These are phyloP conservation scores for Adelosebastes latens DNA, from an alignment of 2,797 vertebrate genomes.

Conservation along the genomic window DNA sequence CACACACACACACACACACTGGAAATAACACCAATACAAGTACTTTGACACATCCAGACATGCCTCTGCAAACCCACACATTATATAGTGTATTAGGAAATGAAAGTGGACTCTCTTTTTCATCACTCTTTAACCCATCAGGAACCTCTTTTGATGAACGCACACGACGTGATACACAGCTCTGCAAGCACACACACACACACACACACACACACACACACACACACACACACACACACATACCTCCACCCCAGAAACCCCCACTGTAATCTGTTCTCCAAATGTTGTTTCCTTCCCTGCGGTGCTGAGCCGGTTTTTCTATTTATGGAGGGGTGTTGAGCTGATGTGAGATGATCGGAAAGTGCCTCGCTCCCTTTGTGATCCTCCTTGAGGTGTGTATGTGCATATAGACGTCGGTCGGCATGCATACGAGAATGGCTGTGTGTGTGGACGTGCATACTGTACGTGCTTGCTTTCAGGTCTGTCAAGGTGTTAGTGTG, in stretches of 20 bases:
- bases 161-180: neutral
- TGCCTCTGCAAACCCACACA: neutral
- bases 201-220: neutral
- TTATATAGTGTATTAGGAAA: conserved; percentile 6
- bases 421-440: conserved; percentile 12
- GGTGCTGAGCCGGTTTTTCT: conserved; percentile 74
- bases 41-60: conserved; percentile 31
- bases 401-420: neutral
- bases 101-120: conserved; percentile 12
- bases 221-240: neutral
- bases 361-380: conserved; percentile 59
- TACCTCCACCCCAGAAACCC: conserved; percentile 25
- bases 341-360: conserved; percentile 77
- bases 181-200: neutral
- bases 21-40: conserved; percentile 30
- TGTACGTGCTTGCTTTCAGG: conserved; percentile 6
- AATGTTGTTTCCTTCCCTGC: conserved; percentile 75
- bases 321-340: conserved; percentile 77
- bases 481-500: conserved; percentile 27
- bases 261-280: conserved; percentile 73
- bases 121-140: conserved; percentile 32
- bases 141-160: conserved; percentile 24
- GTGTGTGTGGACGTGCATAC: neutral
- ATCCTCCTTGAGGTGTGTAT: conserved; percentile 62
- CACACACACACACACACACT: conserved; percentile 1